Evolutionary conservation across 2,797 vertebrate species (phyloP).

Genomic region (Micropoecilia bifurca): DNA sequence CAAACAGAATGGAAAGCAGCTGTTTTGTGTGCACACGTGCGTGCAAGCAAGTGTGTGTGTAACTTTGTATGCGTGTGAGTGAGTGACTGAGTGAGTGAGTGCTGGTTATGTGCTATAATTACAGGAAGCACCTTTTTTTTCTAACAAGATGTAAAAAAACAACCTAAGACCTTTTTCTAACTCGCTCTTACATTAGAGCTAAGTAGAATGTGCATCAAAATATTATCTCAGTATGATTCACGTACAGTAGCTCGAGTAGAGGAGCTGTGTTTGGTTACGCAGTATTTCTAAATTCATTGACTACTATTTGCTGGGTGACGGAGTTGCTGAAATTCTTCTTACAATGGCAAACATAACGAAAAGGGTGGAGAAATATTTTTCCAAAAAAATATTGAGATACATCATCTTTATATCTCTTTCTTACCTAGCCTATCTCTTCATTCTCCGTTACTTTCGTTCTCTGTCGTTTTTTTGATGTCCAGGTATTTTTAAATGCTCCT

Average conservation of each 20-base stretch:
- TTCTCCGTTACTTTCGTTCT: not conserved
- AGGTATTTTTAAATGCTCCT: slow-evolving; percentile 23
- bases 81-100: slow-evolving; percentile 17
- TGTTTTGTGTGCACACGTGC: slow-evolving; percentile 31
- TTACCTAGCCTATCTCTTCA: slow-evolving; percentile 24
- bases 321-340: slow-evolving; percentile 51
- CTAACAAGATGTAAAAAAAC: slow-evolving; percentile 69
- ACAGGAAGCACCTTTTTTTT: slow-evolving; percentile 68
- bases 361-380: slow-evolving; percentile 26
- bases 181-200: slow-evolving; percentile 45
- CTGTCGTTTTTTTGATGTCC: slow-evolving; percentile 14
- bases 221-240: slow-evolving; percentile 50
- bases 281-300: slow-evolving; percentile 45
- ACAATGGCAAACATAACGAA: slow-evolving; percentile 20
- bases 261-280: slow-evolving; percentile 43
- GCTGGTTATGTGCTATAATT: slow-evolving; percentile 53
- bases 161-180: slow-evolving; percentile 74
- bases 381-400: slow-evolving; percentile 20
- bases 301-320: slow-evolving; percentile 54
- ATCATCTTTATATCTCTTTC: slow-evolving; percentile 34
- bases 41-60: slow-evolving; percentile 10
- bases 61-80: slow-evolving; percentile 17
- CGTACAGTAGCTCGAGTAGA: slow-evolving; percentile 38
- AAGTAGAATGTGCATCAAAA: slow-evolving; percentile 65
- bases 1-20: slow-evolving; percentile 71